Conservation (phyloP, 2,113 vertebrate genomes). For the Ochotona curzoniae region DNA sequence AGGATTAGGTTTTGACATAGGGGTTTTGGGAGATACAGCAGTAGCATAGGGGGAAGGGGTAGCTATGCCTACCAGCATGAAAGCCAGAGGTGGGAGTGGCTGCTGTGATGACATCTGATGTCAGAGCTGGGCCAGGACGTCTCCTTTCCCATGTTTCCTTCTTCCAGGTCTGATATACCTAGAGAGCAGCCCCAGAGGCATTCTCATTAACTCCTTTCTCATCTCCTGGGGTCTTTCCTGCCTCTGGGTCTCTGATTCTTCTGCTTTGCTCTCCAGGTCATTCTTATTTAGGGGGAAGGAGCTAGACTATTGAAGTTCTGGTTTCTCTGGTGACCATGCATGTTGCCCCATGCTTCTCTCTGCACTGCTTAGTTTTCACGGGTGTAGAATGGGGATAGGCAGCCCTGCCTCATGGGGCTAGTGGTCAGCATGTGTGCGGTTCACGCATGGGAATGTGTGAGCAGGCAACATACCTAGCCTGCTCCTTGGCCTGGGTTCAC, state of each 20-base stretch:
- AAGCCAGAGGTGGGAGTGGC: background rate
- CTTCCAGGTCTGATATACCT: background rate
- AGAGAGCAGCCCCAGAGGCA: background rate
- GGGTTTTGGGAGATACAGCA: background rate
- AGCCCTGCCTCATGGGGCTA: background rate
- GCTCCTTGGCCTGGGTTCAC: background rate
- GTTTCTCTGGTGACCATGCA: background rate
- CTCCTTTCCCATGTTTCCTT: background rate
- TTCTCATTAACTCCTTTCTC: background rate
- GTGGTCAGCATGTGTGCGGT: background rate
- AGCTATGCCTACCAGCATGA: background rate
- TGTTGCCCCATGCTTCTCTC: background rate
- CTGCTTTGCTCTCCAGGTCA: background rate
- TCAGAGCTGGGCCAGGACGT: background rate
- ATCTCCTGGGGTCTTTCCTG: background rate
- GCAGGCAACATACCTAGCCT: background rate
- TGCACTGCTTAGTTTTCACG: background rate
- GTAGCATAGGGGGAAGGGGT: too few relatives aligned
- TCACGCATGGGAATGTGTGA: background rate
- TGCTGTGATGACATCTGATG: background rate
- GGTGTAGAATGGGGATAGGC: background rate
- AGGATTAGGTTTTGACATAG: background rate
- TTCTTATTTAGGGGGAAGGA: background rate
- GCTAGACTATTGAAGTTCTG: background rate
- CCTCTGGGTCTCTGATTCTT: background rate